Conservation (phyloP, 2,888 invertebrate genomes). For the Xestoiulus laeticollis region DNA sequence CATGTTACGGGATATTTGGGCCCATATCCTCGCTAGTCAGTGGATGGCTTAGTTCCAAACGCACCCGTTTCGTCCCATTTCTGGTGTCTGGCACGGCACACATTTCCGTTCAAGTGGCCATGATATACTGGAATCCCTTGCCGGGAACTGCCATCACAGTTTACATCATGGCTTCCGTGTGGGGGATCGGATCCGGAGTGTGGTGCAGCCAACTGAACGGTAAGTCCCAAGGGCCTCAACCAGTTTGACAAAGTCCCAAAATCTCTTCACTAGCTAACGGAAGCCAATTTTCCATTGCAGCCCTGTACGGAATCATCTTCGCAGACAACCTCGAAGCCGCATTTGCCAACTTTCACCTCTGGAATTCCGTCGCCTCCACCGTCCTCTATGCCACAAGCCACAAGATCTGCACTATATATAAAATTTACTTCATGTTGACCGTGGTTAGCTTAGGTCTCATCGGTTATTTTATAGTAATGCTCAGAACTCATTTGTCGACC, state of each 20-base stretch:
- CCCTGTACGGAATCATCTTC: constrained; percentile 85
- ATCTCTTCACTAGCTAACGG: too few species aligned
- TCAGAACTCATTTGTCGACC: background rate
- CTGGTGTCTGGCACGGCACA: constrained; percentile 14
- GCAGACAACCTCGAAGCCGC: constrained; percentile 90
- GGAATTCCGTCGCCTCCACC: constrained; percentile 80
- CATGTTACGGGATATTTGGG: constrained; percentile 64
- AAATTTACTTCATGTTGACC: constrained; percentile 41
- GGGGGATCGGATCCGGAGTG: constrained; percentile 51
- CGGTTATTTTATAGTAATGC: background rate
- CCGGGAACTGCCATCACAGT: background rate
- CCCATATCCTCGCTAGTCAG: constrained; percentile 64
- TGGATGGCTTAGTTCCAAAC: constrained; percentile 63
- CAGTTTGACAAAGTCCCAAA: too few species aligned
- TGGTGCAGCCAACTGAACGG: constrained; percentile 49
- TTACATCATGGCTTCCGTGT: constrained; percentile 22
- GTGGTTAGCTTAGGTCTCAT: background rate
- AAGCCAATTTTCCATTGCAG: too few species aligned
- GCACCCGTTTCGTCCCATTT: constrained; percentile 48
- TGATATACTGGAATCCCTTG: constrained; percentile 48
- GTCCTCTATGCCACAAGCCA: constrained; percentile 30
- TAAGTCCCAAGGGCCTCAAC: background rate
- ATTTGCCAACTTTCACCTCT: constrained; percentile 88
- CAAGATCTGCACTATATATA: constrained; percentile 16
- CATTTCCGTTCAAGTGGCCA: background rate